Conservation (phyloP, 2,797 vertebrate species). For the Fistularia commersonii region DNA sequence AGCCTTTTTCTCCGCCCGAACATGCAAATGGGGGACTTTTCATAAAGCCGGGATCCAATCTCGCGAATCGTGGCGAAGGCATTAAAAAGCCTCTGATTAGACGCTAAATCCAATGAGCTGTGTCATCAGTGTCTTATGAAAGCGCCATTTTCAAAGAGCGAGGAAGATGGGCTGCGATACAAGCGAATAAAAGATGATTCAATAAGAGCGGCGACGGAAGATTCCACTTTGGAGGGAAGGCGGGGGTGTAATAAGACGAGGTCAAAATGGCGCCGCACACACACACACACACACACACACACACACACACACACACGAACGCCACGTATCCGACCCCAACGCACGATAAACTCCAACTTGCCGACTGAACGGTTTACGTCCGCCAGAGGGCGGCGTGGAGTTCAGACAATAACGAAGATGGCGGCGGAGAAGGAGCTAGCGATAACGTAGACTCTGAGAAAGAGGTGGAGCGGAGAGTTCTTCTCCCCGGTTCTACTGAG, state of each 20-base stretch:
- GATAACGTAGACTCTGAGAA: no score
- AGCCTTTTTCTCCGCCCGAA: constrained; percentile 46
- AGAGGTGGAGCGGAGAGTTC: no score
- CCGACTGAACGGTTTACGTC: no score
- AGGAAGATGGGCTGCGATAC: constrained; percentile 26
- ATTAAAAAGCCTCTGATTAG: constrained; percentile 65
- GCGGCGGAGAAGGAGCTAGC: no score
- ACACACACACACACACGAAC: constrained; percentile 1
- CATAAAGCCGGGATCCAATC: constrained; percentile 64
- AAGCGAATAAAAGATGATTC: constrained; percentile 57
- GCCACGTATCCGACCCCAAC: constrained; percentile 1
- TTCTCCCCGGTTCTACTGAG: no score
- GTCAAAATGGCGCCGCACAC: constrained; percentile 26
- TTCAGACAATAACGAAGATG: no score
- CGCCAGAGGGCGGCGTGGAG: no score
- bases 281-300: constrained; percentile 5
- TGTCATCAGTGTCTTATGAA: constrained; percentile 55
- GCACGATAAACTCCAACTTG: constrained; percentile 36
- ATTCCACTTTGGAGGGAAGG: constrained; percentile 25
- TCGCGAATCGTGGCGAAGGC: constrained; percentile 59
- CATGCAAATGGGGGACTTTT: constrained; percentile 66
- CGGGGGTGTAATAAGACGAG: constrained; percentile 38
- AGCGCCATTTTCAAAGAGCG: constrained; percentile 43
- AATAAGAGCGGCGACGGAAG: constrained; percentile 44
- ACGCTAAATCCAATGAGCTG: constrained; percentile 59